Base-by-base conservation (phyloP, 23 tunicate species). In the Styela clava region DNA sequence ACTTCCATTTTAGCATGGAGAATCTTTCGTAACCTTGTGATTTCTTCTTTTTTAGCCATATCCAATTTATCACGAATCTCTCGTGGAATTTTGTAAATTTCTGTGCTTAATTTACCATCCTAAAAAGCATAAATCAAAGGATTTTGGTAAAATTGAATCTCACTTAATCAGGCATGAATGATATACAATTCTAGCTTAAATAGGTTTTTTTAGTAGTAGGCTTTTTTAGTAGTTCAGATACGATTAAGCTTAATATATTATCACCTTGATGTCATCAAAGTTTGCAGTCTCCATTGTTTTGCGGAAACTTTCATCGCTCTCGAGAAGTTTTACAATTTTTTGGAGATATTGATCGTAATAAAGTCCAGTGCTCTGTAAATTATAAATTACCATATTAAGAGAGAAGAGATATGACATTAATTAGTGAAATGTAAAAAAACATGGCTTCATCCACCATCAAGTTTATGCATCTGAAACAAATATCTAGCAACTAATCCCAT, bases 231-330 rank as follows among this genome's bases (percentile, higher is more conserved):
- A n/a, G n/a, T n/a, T n/a, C n/a, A n/a, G n/a, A n/a, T n/a, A n/a
- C n/a, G n/a, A n/a, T n/a, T n/a, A n/a, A n/a, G n/a, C n/a, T n/a
- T n/a, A n/a, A n/a, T n/a, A n/a, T n/a, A n/a, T n/a, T 87, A 63
- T 44, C 12, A 44, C 56, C 56, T 79, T 89, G 2, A 94, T 88
- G 63, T 94, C 99, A 32, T 94, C 95, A 67, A 94, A 83, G 63
- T 84, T 89, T 1, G 94, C 95, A 56, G 69, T 79, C 78, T 94
- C 91, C 99, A 94, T 94, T 82, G 88, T 94, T 36, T 88, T 85
- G 44, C 90, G 85, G 52, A 94, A 86, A 7, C 32, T 20, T 83
- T 85, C 94, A 89, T 94, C 88, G 34, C 94, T 89, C 78, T 94
- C 99, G 25, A 94, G 56, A 26, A 88, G 78, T 74, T 88, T 85